phyloP scores from a whole-genome alignment of 2,113 vertebrate species.

The Papio anubis region DNA sequence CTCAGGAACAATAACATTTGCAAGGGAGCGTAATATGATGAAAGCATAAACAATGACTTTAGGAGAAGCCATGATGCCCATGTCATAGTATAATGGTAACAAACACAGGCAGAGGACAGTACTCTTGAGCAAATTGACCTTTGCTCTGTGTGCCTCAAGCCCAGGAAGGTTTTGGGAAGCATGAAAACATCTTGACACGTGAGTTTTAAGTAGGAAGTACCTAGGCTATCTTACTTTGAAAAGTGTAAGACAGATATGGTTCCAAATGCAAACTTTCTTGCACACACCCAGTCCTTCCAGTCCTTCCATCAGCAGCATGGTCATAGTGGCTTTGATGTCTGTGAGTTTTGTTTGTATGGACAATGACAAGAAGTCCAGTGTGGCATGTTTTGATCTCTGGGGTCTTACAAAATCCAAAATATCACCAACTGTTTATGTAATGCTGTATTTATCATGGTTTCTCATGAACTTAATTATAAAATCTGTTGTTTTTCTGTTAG shows the following conservation, averaged over 20 bases:
- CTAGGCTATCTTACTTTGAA: background rate
- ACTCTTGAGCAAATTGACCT: background rate
- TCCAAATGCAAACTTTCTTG: background rate
- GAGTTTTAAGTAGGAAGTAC: background rate
- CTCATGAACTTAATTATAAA: background rate
- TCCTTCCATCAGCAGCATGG: background rate
- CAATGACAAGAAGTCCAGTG: background rate
- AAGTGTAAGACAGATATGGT: background rate
- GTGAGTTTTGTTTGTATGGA: background rate
- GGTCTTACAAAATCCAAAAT: background rate
- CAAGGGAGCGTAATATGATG: background rate
- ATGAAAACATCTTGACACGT: background rate
- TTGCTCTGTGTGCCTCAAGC: background rate
- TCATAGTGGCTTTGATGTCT: background rate
- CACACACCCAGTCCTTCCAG: background rate
- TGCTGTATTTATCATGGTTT: background rate
- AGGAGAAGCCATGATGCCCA: background rate
- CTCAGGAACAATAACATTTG: background rate
- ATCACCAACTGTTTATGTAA: background rate
- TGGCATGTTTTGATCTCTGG: background rate
- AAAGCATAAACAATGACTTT: background rate
- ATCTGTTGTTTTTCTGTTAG: background rate
- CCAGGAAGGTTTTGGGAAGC: background rate
- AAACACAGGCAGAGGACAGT: background rate
- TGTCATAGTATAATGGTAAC: background rate